Evolutionary conservation across 2,888 invertebrate species (phyloP), one percentile per base, ranked within the genome.

Genomic region (Lomographa bimaculata): DNA sequence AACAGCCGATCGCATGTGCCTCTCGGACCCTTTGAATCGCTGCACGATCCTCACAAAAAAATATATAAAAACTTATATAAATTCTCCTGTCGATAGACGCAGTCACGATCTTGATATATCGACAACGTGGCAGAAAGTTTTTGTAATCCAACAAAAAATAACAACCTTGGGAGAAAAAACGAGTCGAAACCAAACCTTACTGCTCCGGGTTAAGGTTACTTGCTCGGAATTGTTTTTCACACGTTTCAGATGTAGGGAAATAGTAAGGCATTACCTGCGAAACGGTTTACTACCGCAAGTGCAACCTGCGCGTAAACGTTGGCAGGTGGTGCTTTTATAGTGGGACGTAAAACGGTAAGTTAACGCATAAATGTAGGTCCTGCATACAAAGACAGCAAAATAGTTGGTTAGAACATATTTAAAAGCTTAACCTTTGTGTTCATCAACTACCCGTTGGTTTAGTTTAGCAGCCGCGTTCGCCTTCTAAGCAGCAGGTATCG

Each of bases 101-200:
- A 42, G 49, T 47, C 50, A 49, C 49, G 50, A 47, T 43, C 51
- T 46, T 53, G 57, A 53, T 48, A 43, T 53, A 55, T 47, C 44
- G 50, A 33, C 49, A 43, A 37, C 29, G 43, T 37, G 41, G 41
- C 51, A 39, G 48, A 52, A 48, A 23, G 37, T 17, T 37, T 24
- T 34, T 39, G 27, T 27, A 28, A 28, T 19, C 14, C 4, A 19
- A 24, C 42, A 43, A 33, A 37, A 28, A 30, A 34, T 34, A 24
- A 23, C 11, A 24, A 6, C 19, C 26, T 26, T 30, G 21, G 24
- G 7, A 19, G 12, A 12, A 7, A 11, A 3, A 4, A 5, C 1
- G 9, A 7, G 11, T 7, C 0, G 5, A 41, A 35, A 34, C 7
- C 0, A 1, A 7, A 32, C 25, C 17, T 28, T 38, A 32, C 1